A percentile compares a stretch with the other conserved stretches of the same genome.
These are phyloP conservation scores for Sciurus carolinensis DNA, from an alignment of 2,797 vertebrate genomes.

Conservation along the genomic window DNA sequence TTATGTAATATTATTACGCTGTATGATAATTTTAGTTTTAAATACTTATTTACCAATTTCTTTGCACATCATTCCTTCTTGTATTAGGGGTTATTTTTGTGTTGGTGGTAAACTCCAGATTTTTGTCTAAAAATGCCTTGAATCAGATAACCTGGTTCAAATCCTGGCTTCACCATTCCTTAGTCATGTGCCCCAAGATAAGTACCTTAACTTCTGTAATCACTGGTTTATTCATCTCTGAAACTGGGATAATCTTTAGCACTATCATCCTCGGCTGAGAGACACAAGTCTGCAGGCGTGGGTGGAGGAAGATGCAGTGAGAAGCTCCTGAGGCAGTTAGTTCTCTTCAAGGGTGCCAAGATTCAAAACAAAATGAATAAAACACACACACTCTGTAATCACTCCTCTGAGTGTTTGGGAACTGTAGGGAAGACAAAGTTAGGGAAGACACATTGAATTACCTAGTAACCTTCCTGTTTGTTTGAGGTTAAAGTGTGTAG, in stretches of 20 bases:
- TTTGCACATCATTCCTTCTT: conserved; percentile 19
- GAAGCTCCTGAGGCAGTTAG: background rate
- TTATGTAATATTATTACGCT: background rate
- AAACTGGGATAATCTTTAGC: conserved; percentile 12
- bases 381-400: background rate
- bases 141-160: conserved; percentile 35
- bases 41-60: background rate
- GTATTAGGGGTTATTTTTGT: background rate
- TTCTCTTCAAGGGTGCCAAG: background rate
- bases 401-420: background rate
- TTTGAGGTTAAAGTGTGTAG: background rate
- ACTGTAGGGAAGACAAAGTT: background rate
- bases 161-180: background rate
- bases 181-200: background rate
- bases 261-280: conserved; percentile 1
- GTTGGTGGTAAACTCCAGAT: background rate
- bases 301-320: background rate
- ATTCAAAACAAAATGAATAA: conserved; percentile 19
- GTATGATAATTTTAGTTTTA: background rate
- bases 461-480: background rate
- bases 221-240: background rate
- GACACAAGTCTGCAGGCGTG: background rate
- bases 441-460: background rate
- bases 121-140: background rate
- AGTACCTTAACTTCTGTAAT: background rate